Evolutionary conservation across 2,797 vertebrate genomes (phyloP).

Genomic region (Vultur gryphus): DNA sequence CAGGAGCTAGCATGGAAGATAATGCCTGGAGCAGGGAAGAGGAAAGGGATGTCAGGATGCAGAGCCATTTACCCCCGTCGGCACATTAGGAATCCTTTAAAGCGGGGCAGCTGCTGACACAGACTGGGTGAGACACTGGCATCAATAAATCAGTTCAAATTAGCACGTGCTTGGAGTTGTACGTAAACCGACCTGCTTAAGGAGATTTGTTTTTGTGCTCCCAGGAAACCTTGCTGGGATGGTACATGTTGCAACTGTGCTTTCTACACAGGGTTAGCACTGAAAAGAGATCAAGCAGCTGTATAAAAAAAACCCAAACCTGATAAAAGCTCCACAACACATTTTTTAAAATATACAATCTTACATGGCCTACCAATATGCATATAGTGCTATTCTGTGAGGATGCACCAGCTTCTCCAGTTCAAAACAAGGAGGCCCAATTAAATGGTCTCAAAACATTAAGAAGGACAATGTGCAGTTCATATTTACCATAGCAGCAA

Average conservation of each 20-base stretch:
- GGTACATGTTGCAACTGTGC: not conserved
- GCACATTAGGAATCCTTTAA: not conserved
- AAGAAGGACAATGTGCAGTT: not conserved
- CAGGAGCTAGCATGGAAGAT: not conserved
- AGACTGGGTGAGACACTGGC: not conserved
- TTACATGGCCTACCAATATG: too few relatives aligned
- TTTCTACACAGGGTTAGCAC: not conserved
- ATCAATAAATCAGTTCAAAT: not conserved
- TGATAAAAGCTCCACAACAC: not conserved
- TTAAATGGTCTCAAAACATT: not conserved
- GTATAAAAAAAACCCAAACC: not conserved
- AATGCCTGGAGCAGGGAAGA: not conserved
- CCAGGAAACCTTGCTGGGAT: not conserved
- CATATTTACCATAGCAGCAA: not conserved
- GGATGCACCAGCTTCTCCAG: not conserved
- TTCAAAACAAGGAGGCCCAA: not conserved
- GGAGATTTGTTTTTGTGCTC: not conserved
- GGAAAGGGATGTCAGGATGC: not conserved
- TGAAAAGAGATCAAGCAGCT: not conserved
- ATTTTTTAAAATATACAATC: not conserved
- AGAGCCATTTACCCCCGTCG: not conserved
- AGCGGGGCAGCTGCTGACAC: not conserved
- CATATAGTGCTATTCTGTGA: not conserved
- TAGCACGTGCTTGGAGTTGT: not conserved
- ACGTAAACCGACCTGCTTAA: not conserved